These are phyloP conservation scores for Halcyon malimbica DNA, from an alignment of 2,113 vertebrate species.

Conservation along the genomic window DNA sequence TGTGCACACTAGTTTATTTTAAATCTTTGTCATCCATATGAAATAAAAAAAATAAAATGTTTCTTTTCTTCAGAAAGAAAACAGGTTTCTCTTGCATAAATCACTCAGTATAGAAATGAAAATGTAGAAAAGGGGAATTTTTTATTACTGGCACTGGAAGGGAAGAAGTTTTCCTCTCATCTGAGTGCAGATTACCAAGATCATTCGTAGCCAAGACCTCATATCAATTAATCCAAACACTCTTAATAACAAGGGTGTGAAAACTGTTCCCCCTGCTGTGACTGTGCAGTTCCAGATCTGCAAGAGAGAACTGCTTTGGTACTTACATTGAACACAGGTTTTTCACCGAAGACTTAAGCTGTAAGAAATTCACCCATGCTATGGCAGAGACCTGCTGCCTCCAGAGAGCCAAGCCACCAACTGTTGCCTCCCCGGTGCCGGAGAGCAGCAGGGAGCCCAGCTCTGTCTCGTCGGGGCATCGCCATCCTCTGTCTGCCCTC, in stretches of 20 bases:
- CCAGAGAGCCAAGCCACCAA: conserved; percentile 80
- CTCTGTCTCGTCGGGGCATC: conserved; percentile 52
- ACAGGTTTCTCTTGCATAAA: neutral
- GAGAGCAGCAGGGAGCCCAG: conserved; percentile 71
- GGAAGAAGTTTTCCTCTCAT: neutral
- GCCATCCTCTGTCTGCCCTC: conserved; percentile 55
- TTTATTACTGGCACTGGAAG: neutral
- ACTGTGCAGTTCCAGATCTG: neutral
- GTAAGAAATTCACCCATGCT: conserved; percentile 84
- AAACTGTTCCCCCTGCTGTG: neutral
- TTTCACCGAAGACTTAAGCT: conserved; percentile 81
- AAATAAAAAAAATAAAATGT: neutral
- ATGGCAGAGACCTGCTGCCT: conserved; percentile 86
- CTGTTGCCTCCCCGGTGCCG: neutral
- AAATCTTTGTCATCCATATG: neutral
- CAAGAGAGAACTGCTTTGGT: neutral
- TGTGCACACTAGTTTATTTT: neutral
- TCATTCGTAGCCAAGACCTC: neutral
- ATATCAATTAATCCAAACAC: neutral
- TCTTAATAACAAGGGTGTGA: fast-evolving
- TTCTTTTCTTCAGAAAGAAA: neutral
- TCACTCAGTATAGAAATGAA: neutral
- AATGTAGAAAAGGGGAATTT: neutral
- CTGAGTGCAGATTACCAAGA: neutral
- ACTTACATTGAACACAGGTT: conserved; percentile 69